These are phyloP conservation scores for Leptobrachium ailaonicum DNA, from an alignment of 2,113 vertebrate genomes.

Conservation along the genomic window DNA sequence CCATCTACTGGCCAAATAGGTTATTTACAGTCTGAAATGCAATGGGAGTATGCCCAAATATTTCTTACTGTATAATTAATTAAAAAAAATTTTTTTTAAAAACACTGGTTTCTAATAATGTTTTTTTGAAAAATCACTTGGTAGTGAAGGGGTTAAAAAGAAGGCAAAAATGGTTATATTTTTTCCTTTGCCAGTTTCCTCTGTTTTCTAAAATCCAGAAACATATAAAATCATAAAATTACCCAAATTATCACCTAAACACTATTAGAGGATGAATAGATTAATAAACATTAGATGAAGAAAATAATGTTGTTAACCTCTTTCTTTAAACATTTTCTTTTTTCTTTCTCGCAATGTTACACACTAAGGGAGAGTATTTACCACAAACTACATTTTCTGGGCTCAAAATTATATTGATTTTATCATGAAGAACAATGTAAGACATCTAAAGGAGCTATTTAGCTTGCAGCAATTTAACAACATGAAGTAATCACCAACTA, in stretches of 20 bases:
- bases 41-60: no score
- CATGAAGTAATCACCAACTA: conserved; percentile 18
- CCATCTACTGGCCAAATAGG: no score
- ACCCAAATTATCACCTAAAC: neutral
- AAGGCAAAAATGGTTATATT: no score
- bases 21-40: no score
- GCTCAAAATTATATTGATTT: conserved; percentile 25
- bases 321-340: neutral
- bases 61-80: no score
- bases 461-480: conserved; percentile 27
- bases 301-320: neutral
- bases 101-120: no score
- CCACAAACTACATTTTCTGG: neutral
- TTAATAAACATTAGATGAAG: neutral
- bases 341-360: neutral
- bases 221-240: neutral
- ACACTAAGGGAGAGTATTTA: conserved; percentile 8
- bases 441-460: conserved; percentile 16
- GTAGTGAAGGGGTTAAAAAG: no score
- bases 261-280: neutral
- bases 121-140: no score
- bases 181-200: no score
- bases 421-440: neutral
- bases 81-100: no score
- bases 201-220: no score